phyloP scores from a whole-genome alignment of 2,888 invertebrate genomes.

The Buathra laborator region DNA sequence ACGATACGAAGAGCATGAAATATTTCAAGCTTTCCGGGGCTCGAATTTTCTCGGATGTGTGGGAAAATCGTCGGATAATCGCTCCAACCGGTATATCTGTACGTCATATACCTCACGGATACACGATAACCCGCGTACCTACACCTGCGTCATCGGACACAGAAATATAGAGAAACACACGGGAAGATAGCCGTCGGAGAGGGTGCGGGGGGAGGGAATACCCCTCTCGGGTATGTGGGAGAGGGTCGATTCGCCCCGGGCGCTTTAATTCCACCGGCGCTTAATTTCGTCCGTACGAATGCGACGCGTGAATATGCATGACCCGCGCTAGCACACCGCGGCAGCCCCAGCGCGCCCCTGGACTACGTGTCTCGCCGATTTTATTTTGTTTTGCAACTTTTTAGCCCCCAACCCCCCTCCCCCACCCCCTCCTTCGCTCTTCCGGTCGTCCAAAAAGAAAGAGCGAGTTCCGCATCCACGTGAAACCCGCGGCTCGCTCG shows the following conservation, averaged over 20 bases:
- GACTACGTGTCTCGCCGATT: conserved; percentile 61
- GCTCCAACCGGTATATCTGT: not conserved
- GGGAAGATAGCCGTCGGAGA: not conserved
- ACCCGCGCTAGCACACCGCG: conserved; percentile 46
- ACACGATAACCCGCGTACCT: conserved; percentile 22
- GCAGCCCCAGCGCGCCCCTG: conserved; percentile 18
- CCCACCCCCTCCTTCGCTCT: not conserved
- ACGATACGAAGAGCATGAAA: conserved; percentile 1
- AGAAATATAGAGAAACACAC: conserved; percentile 24
- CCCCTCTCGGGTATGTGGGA: not conserved
- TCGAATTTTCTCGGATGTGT: not conserved
- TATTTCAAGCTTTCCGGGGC: not conserved
- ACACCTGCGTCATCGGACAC: conserved; percentile 39
- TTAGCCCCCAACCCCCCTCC: conserved; percentile 32
- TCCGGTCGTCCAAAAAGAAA: conserved; percentile 24
- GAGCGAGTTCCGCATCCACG: conserved; percentile 70
- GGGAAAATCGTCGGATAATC: not conserved
- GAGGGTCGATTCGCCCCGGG: conserved; percentile 64
- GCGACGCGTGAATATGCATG: conserved; percentile 77
- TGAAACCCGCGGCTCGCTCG: conserved; percentile 55
- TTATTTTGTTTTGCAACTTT: conserved; percentile 66
- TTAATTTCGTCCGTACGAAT: conserved; percentile 75
- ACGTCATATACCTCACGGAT: not conserved
- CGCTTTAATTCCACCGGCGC: conserved; percentile 76
- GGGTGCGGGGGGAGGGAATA: not conserved